phyloP scores from a whole-genome alignment of 2,797 vertebrate genomes.

The Urophycis tenuis region DNA sequence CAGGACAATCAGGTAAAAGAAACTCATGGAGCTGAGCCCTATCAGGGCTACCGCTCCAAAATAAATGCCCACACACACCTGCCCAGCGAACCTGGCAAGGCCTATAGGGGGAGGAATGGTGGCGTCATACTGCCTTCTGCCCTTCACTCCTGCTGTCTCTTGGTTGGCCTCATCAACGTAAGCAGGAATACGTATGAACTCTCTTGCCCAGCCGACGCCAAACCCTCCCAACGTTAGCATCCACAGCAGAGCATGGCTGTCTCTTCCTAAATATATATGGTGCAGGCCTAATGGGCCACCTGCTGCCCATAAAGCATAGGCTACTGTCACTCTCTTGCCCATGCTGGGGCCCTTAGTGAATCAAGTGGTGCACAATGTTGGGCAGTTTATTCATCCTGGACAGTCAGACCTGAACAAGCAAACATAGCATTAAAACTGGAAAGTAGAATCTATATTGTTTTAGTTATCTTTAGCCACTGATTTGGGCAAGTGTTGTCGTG shows the following conservation, averaged over 20 bases:
- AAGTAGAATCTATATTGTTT: background rate
- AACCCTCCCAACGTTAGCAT: slow-evolving; percentile 85
- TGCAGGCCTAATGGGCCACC: slow-evolving; percentile 80
- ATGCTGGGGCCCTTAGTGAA: slow-evolving; percentile 46
- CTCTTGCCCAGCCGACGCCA: slow-evolving; percentile 78
- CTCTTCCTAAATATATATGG: slow-evolving; percentile 83
- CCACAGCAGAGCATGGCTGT: slow-evolving; percentile 88
- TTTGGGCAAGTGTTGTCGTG: background rate
- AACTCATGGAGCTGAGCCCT: slow-evolving; percentile 74
- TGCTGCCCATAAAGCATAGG: slow-evolving; percentile 75
- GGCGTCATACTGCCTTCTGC: background rate
- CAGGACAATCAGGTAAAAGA: slow-evolving; percentile 78
- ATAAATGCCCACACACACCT: slow-evolving; percentile 81
- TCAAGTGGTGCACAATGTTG: slow-evolving; percentile 25
- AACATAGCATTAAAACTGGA: background rate
- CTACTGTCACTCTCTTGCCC: slow-evolving; percentile 71
- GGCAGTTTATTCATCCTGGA: slow-evolving; percentile 24
- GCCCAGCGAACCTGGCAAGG: slow-evolving; percentile 71
- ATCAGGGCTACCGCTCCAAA: slow-evolving; percentile 81
- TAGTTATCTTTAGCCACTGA: background rate
- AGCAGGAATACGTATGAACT: slow-evolving; percentile 76
- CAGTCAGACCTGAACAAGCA: slow-evolving; percentile 29
- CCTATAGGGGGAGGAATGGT: slow-evolving; percentile 52
- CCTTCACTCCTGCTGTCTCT: slow-evolving; percentile 24
- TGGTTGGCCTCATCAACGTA: slow-evolving; percentile 79